Evolutionary conservation across 2,888 invertebrate species (phyloP), one percentile per base, ranked within the genome.

Genomic region (Pammene aurita): DNA sequence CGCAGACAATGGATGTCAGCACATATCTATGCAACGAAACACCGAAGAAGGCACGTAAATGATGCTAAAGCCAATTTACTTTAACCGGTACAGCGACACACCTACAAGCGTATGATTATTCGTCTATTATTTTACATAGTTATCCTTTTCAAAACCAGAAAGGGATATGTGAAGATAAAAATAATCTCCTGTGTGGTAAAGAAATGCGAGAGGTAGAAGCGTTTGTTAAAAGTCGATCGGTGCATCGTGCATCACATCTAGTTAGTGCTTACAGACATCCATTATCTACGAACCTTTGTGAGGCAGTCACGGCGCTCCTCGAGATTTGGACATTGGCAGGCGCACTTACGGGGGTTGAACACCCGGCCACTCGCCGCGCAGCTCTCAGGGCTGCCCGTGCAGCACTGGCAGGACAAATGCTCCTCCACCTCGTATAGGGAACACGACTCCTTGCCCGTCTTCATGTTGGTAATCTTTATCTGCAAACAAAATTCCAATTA

Each of bases 341-440:
- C 77, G 84, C 91, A 92, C 92, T 92, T 92, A 92, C 92, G 92
- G 82, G 89, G 88, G 74, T 89, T 90, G 82, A 82, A 89, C 73
- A 90, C 84, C 74, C 66, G 86, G 85, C 50, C 50, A 0, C n/a
- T 18, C 11, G 84, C 75, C 11, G 77, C 78, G 77, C 92, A 92
- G 68, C 84, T 81, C 44, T 79, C 83, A 0, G 84, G 78, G 4
- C 81, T 75, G 11, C 80, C 77, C 11, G 81, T 76, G 73, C 92
- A 90, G 80, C 92, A 92, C 0, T 85, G 85, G 76, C 92, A 92
- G 46, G 79, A 80, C 65, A 85, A 78, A 78, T 92, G 92, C 71
- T 91, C 92, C 48, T 87, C 90, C 5, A 92, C 77, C 0, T 83
- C 81, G 73, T 88, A 89, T 69, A 83, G 85, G 1, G 88, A 83